phyloP scores from a whole-genome alignment of 1,140 invertebrate genomes.

The Brachionus sp. region DNA sequence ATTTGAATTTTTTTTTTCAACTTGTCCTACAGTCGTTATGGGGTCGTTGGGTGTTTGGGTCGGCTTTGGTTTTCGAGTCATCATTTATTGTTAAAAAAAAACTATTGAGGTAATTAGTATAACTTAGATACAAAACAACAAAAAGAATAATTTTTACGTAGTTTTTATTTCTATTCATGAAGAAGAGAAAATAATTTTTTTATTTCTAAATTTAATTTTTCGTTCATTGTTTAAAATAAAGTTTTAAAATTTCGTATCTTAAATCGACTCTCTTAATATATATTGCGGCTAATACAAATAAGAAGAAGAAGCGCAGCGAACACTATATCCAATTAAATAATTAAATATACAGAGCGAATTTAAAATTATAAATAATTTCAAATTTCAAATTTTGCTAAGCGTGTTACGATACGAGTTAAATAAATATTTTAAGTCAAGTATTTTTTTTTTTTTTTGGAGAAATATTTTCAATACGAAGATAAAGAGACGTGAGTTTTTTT shows the following conservation, averaged over 20 bases:
- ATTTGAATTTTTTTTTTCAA: not conserved
- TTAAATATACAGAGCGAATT: not conserved
- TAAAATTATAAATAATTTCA: slow-evolving; percentile 6
- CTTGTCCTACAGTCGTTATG: slow-evolving; percentile 6
- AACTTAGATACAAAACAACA: not conserved
- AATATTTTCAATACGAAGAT: not conserved
- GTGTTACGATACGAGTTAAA: slow-evolving; percentile 30
- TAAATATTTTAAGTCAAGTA: slow-evolving; percentile 9
- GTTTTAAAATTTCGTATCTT: slow-evolving; percentile 32
- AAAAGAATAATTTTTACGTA: slow-evolving; percentile 26
- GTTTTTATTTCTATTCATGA: slow-evolving; percentile 32
- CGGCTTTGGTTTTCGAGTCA: slow-evolving; percentile 6
- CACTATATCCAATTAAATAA: not conserved
- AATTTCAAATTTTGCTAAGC: slow-evolving; percentile 15
- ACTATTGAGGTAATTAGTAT: not conserved
- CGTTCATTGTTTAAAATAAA: slow-evolving; percentile 18
- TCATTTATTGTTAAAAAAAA: slow-evolving; percentile 4
- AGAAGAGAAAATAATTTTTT: not conserved
- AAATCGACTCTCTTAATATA: slow-evolving; percentile 9
- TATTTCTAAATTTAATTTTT: slow-evolving; percentile 28
- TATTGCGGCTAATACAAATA: not conserved
- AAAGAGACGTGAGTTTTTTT: not conserved
- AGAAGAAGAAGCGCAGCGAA: slow-evolving; percentile 26
- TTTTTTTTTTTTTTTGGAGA: not conserved
- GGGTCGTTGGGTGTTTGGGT: not conserved